phyloP scores from a whole-genome alignment of 92 coral and sea anemone genomes.

The Umimayanthus chanpuru region DNA sequence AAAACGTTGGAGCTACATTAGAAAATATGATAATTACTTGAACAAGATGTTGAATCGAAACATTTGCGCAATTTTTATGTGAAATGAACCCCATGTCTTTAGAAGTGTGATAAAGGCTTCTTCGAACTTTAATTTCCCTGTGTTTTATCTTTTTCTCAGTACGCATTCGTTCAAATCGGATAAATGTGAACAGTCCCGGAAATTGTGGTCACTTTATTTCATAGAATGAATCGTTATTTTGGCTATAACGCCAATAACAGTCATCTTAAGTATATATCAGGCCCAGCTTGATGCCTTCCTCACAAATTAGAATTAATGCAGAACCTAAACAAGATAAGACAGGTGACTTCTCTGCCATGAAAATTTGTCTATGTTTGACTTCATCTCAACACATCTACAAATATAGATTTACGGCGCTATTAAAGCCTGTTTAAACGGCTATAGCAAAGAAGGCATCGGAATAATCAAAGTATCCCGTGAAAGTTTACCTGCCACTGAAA shows the following conservation, averaged over 20 bases:
- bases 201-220: conserved; percentile 21
- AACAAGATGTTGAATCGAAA: conserved; percentile 3
- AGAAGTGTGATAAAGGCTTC: neutral
- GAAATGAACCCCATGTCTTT: neutral
- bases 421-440: neutral
- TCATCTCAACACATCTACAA: neutral
- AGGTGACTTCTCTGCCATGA: conserved; percentile 9
- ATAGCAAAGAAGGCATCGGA: neutral
- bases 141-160: conserved; percentile 12
- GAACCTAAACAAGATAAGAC: neutral
- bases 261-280: conserved; percentile 3
- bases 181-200: neutral
- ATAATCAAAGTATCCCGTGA: neutral
- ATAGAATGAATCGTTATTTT: neutral
- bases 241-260: neutral
- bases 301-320: conserved; percentile 1
- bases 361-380: neutral
- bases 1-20: neutral
- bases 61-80: neutral
- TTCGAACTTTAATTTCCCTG: neutral
- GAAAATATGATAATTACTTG: conserved; percentile 8
- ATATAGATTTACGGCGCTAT: neutral
- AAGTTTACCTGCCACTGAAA: no score
- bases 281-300: neutral
- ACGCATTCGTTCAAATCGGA: conserved; percentile 7